A percentile compares a stretch with the other conserved stretches of the same genome.
Conservation (phyloP, 2,888 invertebrate genomes). For the Neoascia interrupta region DNA sequence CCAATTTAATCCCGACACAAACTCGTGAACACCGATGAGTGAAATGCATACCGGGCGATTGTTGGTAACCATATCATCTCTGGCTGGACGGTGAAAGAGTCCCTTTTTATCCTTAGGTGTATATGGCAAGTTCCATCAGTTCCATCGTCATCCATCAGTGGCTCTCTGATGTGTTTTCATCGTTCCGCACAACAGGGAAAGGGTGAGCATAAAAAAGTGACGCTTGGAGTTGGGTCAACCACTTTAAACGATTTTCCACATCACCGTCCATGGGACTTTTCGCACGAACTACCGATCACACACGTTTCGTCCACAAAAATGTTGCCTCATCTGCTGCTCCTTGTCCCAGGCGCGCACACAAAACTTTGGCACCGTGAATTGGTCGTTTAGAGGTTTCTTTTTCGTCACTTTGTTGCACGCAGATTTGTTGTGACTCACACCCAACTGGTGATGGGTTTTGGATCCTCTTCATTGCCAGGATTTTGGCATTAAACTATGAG, state of each 20-base stretch:
- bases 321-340: conserved; percentile 12
- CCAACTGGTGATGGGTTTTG: conserved; percentile 19
- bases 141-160: conserved; percentile 63
- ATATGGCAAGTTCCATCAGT: conserved; percentile 23
- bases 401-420: conserved; percentile 18
- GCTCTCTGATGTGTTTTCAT: conserved; percentile 61
- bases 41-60: conserved; percentile 32
- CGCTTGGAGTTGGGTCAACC: conserved; percentile 39
- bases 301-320: conserved; percentile 22
- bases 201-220: not conserved
- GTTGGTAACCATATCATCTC: conserved; percentile 34
- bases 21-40: conserved; percentile 37
- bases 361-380: conserved; percentile 51
- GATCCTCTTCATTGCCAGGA: conserved; percentile 53
- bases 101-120: conserved; percentile 5
- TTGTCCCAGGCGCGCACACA: conserved; percentile 21
- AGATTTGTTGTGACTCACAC: conserved; percentile 39
- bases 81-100: conserved; percentile 26
- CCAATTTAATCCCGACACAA: conserved; percentile 69
- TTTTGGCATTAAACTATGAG: conserved; percentile 57
- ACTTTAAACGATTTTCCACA: conserved; percentile 69
- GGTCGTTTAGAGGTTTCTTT: conserved; percentile 57
- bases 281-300: conserved; percentile 65
- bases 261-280: conserved; percentile 56
- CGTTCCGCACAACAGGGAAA: not conserved